phyloP scores from a whole-genome alignment of 1,140 invertebrate species.

The Brevipalpus yothersi region DNA sequence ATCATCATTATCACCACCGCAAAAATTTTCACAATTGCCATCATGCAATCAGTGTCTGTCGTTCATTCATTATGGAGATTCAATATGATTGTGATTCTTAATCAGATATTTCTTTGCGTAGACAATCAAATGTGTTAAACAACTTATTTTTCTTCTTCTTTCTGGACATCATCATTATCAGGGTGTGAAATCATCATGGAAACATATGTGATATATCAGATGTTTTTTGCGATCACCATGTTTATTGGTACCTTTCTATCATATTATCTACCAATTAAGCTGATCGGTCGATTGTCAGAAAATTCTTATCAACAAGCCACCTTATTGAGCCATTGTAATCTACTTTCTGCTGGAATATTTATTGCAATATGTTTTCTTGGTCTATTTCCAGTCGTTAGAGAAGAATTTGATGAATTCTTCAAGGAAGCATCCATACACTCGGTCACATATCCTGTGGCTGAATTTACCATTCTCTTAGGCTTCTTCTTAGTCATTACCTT shows the following conservation, averaged over 20 bases:
- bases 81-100: too few relatives aligned
- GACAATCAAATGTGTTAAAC: too few relatives aligned
- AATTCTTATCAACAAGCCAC: neutral
- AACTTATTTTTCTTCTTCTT: too few relatives aligned
- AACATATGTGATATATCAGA: neutral
- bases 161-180: too few relatives aligned
- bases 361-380: constrained; percentile 21
- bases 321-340: constrained; percentile 17
- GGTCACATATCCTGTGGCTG: constrained; percentile 13
- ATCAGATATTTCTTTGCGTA: too few relatives aligned
- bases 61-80: too few relatives aligned
- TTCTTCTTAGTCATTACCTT: constrained; percentile 16
- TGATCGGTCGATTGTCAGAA: constrained; percentile 1
- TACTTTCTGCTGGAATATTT: constrained; percentile 21
- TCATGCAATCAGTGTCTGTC: too few relatives aligned
- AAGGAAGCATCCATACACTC: constrained; percentile 6
- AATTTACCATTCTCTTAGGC: constrained; percentile 16
- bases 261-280: constrained; percentile 4
- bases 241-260: constrained; percentile 5
- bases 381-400: constrained; percentile 18
- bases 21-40: too few relatives aligned
- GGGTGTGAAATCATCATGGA: too few relatives aligned
- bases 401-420: constrained; percentile 14
- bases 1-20: too few relatives aligned
- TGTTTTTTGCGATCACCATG: constrained; percentile 3